Evolutionary conservation across 2,113 vertebrate genomes (phyloP).

Genomic region (Poecilia latipinna): DNA sequence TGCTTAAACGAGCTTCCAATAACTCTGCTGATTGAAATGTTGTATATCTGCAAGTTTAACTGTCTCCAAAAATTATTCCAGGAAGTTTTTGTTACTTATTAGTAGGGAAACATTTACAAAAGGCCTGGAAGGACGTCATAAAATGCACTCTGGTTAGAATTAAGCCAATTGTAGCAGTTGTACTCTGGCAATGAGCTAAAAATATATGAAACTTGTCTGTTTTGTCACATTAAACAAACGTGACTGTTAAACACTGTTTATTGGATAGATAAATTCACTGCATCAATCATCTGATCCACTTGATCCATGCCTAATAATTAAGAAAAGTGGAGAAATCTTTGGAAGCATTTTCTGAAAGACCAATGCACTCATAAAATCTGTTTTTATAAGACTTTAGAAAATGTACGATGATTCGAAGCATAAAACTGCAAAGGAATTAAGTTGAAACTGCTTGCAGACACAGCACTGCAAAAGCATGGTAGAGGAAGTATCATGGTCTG

Average conservation of each 20-base stretch:
- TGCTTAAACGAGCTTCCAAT: neutral
- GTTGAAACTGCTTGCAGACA: too few relatives aligned
- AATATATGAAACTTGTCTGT: neutral
- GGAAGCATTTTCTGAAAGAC: too few relatives aligned
- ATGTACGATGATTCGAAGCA: too few relatives aligned
- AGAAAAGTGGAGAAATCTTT: too few relatives aligned
- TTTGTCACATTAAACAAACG: neutral
- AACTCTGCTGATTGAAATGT: neutral
- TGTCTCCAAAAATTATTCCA: neutral
- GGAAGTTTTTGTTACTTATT: neutral
- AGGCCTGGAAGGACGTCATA: neutral
- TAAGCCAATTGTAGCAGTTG: neutral
- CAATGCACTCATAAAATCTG: too few relatives aligned
- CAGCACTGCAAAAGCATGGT: neutral
- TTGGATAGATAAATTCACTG: too few relatives aligned
- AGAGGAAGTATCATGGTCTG: conserved; percentile 1
- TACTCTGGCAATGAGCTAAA: neutral
- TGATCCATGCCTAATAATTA: too few relatives aligned
- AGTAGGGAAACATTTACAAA: too few relatives aligned
- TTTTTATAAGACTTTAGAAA: too few relatives aligned
- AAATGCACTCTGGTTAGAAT: neutral
- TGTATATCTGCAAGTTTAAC: neutral
- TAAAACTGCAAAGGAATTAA: too few relatives aligned
- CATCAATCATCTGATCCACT: too few relatives aligned
- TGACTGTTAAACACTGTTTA: neutral